Conservation (phyloP, 2,888 invertebrate genomes). For the Athalia circularis region DNA sequence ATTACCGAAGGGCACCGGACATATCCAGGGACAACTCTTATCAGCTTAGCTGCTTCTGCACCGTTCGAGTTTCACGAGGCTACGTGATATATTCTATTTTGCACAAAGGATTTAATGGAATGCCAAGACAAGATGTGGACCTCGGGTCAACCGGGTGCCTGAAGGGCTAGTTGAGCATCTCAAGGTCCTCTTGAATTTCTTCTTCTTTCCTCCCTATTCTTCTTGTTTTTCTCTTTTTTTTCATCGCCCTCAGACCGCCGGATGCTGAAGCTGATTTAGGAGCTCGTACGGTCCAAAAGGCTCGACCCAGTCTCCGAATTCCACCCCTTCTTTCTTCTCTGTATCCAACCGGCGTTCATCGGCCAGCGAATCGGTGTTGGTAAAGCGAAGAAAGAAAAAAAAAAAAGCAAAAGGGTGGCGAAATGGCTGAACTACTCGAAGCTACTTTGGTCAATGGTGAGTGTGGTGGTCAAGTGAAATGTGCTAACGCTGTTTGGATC, state of each 20-base stretch:
- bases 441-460: slow-evolving; percentile 24
- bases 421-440: slow-evolving; percentile 46
- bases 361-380: background rate
- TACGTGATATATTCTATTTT: slow-evolving; percentile 10
- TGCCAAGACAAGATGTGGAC: slow-evolving; percentile 42
- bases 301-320: slow-evolving; percentile 30
- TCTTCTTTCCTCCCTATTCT: background rate
- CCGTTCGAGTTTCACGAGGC: background rate
- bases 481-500: background rate
- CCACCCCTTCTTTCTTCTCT: slow-evolving; percentile 5
- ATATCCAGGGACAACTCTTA: background rate
- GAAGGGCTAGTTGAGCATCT: slow-evolving; percentile 29
- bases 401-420: slow-evolving; percentile 11
- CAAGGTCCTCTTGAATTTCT: slow-evolving; percentile 25
- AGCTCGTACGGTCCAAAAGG: slow-evolving; percentile 32
- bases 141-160: too few relatives aligned
- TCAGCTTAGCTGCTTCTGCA: background rate
- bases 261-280: slow-evolving; percentile 44
- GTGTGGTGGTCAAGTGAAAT: slow-evolving; percentile 44
- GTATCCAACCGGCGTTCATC: slow-evolving; percentile 20
- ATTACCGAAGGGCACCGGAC: too few relatives aligned
- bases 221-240: background rate
- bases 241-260: background rate
- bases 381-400: background rate
- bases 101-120: slow-evolving; percentile 42